Evolutionary conservation across 2,888 invertebrate species (phyloP).

Genomic region (Drosophila paramelanica): DNA sequence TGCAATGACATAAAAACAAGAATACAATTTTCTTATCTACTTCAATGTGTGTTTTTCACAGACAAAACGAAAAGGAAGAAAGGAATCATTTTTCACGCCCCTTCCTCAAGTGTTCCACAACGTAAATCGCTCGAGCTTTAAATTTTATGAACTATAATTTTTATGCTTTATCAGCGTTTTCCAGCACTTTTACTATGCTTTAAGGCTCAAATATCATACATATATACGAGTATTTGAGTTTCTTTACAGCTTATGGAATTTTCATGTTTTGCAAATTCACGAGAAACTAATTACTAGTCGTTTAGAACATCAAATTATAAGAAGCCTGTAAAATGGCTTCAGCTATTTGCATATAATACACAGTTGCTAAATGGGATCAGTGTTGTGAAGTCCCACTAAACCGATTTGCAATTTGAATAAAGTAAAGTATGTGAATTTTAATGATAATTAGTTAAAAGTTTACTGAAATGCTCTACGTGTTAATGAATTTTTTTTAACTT

Average conservation of each 20-base stretch:
- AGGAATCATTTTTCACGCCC: slow-evolving; percentile 15
- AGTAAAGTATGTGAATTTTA: background rate
- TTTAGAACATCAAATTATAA: slow-evolving; percentile 14
- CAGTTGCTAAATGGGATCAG: slow-evolving; percentile 3
- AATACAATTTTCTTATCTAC: slow-evolving; percentile 53
- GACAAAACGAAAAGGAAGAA: slow-evolving; percentile 12
- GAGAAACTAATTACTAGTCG: slow-evolving; percentile 29
- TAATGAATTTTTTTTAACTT: too few species aligned
- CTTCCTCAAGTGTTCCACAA: slow-evolving; percentile 18
- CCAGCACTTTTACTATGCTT: slow-evolving; percentile 31
- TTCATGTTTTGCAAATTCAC: slow-evolving; percentile 18
- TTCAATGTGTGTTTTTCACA: slow-evolving; percentile 17
- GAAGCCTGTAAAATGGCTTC: slow-evolving; percentile 11
- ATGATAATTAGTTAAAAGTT: background rate
- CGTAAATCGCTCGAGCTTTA: slow-evolving; percentile 58
- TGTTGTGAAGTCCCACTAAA: slow-evolving; percentile 3
- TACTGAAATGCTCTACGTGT: too few species aligned
- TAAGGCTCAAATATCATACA: slow-evolving; percentile 33
- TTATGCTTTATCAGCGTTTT: slow-evolving; percentile 59
- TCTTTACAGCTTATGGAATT: slow-evolving; percentile 7
- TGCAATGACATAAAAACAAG: slow-evolving; percentile 24
- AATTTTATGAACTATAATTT: slow-evolving; percentile 54
- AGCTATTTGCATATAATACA: slow-evolving; percentile 30
- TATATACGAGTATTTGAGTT: slow-evolving; percentile 2
- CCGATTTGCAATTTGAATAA: background rate